Evolutionary conservation across 2,888 invertebrate genomes (phyloP).

Genomic region (Pemphredon lugubris): DNA sequence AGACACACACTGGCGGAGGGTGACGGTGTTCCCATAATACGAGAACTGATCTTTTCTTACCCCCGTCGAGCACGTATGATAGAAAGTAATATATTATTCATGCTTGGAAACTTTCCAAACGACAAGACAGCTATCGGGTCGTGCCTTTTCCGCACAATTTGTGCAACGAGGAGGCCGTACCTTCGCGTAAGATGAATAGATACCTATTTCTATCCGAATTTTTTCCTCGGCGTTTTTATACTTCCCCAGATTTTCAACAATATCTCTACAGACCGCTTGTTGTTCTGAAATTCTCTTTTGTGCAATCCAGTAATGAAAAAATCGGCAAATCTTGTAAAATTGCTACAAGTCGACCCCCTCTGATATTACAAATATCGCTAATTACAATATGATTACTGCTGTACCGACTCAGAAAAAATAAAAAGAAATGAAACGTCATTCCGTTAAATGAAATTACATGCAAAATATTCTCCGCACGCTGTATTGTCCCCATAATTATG

Average conservation of each 20-base stretch:
- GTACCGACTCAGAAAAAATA: too few relatives aligned
- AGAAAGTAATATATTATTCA: slow-evolving; percentile 57
- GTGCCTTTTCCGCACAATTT: slow-evolving; percentile 51
- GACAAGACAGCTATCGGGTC: slow-evolving; percentile 29
- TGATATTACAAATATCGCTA: too few relatives aligned
- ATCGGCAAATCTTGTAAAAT: too few relatives aligned
- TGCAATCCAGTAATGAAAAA: too few relatives aligned
- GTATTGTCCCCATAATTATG: too few relatives aligned
- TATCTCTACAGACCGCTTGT: background rate
- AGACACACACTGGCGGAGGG: background rate
- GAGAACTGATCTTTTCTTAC: slow-evolving; percentile 25
- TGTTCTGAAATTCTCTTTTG: too few relatives aligned
- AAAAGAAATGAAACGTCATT: too few relatives aligned
- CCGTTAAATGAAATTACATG: too few relatives aligned
- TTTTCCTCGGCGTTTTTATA: background rate
- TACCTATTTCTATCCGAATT: slow-evolving; percentile 2
- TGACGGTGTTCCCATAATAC: slow-evolving; percentile 9
- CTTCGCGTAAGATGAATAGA: slow-evolving; percentile 10
- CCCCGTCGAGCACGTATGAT: slow-evolving; percentile 26
- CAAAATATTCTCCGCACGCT: too few relatives aligned
- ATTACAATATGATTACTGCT: too few relatives aligned
- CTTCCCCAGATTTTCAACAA: background rate
- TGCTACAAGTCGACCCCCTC: too few relatives aligned
- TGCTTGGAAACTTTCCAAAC: slow-evolving; percentile 52
- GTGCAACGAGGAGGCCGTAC: slow-evolving; percentile 6